These are phyloP conservation scores for Verasper variegatus DNA, from an alignment of 2,113 vertebrate genomes.

Conservation along the genomic window DNA sequence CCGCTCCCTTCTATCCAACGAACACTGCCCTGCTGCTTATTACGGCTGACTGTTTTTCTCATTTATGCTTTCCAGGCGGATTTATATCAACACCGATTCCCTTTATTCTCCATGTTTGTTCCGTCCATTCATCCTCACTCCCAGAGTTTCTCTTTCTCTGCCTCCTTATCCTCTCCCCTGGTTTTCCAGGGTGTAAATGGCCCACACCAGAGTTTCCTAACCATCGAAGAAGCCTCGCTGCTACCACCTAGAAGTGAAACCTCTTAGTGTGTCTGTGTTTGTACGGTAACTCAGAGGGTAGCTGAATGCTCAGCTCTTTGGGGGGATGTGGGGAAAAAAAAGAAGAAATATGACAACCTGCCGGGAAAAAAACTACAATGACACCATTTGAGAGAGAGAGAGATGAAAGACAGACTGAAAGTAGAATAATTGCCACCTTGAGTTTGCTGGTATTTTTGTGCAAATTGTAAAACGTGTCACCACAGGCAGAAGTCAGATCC, in stretches of 20 bases:
- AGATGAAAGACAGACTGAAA: slow-evolving; percentile 4
- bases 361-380: slow-evolving; percentile 3
- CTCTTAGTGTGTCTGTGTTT: slow-evolving; percentile 58
- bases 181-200: slow-evolving; percentile 64
- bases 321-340: slow-evolving; percentile 1
- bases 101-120: slow-evolving; percentile 39
- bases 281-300: slow-evolving; percentile 51
- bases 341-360: slow-evolving; percentile 6
- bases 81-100: slow-evolving; percentile 51
- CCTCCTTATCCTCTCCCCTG: slow-evolving; percentile 35
- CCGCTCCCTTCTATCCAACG: slow-evolving; percentile 16
- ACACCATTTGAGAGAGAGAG: slow-evolving; percentile 11
- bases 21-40: slow-evolving; percentile 45
- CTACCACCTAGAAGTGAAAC: slow-evolving; percentile 52
- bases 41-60: slow-evolving; percentile 40
- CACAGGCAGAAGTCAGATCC: neutral
- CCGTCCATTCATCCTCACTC: slow-evolving; percentile 12
- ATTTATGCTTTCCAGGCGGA: slow-evolving; percentile 50
- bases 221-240: slow-evolving; percentile 66
- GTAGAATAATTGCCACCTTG: slow-evolving; percentile 9
- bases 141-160: neutral
- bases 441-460: slow-evolving; percentile 17
- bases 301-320: slow-evolving; percentile 55
- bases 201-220: slow-evolving; percentile 55
- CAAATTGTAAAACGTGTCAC: slow-evolving; percentile 3